Evolutionary conservation across 2,113 vertebrate species (phyloP).

Genomic region (Rostratula benghalensis): DNA sequence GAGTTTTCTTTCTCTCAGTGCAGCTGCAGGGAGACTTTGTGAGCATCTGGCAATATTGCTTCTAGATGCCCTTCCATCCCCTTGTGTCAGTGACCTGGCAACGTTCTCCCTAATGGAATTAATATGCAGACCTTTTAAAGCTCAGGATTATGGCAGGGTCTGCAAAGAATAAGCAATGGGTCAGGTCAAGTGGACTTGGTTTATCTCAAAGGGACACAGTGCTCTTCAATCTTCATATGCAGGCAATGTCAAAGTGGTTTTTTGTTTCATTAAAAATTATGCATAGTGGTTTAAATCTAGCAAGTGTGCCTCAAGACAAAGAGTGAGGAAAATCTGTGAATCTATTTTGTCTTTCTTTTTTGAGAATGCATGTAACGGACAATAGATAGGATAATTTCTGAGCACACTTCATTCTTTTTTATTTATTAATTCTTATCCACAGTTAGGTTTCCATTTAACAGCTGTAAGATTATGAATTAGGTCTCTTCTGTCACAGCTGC

Average conservation of each 20-base stretch:
- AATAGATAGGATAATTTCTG: background rate
- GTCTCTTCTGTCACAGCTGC: slow-evolving; percentile 33
- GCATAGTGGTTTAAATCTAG: background rate
- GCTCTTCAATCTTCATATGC: background rate
- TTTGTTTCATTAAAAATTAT: background rate
- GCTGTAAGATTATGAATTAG: slow-evolving; percentile 30
- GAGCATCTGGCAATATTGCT: background rate
- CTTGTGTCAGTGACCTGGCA: background rate
- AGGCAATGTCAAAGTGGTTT: background rate
- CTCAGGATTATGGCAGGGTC: background rate
- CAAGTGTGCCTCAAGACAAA: background rate
- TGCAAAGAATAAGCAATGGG: background rate
- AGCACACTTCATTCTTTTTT: background rate
- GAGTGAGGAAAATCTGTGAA: background rate
- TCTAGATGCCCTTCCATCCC: background rate
- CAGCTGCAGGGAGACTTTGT: background rate
- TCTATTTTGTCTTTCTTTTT: background rate
- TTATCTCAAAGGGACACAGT: background rate
- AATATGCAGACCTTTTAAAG: background rate
- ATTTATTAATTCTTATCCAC: background rate
- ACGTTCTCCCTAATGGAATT: background rate
- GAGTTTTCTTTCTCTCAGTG: background rate
- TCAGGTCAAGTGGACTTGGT: background rate
- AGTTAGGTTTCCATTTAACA: background rate
- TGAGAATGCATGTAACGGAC: background rate